phyloP scores from a whole-genome alignment of 2,888 invertebrate genomes.

The Ommatoiulus sabulosus region DNA sequence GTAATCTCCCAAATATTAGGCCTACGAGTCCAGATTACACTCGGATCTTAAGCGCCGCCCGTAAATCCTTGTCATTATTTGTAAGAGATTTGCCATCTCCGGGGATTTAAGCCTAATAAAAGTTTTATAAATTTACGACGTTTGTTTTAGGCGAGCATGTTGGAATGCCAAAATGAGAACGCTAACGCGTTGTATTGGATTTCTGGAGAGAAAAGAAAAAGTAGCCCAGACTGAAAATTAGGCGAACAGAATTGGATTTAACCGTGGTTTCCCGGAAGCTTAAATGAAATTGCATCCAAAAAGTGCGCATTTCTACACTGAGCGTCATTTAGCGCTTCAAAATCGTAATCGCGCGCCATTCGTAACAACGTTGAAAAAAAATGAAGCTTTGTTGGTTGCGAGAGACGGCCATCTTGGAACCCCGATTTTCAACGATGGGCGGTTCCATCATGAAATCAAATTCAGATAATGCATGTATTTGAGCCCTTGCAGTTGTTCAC shows the following conservation, averaged over 20 bases:
- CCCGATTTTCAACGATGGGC: neutral
- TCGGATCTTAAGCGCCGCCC: slow-evolving; percentile 42
- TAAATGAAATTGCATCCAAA: neutral
- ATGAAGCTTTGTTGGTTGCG: neutral
- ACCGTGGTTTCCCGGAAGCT: neutral
- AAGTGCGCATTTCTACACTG: neutral
- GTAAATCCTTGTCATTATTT: slow-evolving; percentile 43
- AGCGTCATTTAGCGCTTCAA: neutral
- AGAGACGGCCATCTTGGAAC: neutral
- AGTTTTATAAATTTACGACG: slow-evolving; percentile 39
- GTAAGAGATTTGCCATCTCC: slow-evolving; percentile 43
- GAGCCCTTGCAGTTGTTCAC: too few relatives aligned
- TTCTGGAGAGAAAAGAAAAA: neutral
- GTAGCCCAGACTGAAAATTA: neutral
- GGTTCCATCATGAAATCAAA: too few relatives aligned
- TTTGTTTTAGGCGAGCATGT: slow-evolving; percentile 3
- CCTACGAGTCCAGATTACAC: slow-evolving; percentile 30
- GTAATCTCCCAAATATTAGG: slow-evolving; percentile 40
- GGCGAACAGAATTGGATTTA: neutral
- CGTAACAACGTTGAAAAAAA: neutral
- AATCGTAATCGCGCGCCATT: neutral
- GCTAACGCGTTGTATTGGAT: neutral
- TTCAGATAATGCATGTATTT: too few relatives aligned
- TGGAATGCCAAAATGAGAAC: slow-evolving; percentile 12
- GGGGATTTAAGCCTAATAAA: slow-evolving; percentile 32